These are phyloP conservation scores for Anastrepha obliqua DNA, from an alignment of 1,140 invertebrate species.

Conservation along the genomic window DNA sequence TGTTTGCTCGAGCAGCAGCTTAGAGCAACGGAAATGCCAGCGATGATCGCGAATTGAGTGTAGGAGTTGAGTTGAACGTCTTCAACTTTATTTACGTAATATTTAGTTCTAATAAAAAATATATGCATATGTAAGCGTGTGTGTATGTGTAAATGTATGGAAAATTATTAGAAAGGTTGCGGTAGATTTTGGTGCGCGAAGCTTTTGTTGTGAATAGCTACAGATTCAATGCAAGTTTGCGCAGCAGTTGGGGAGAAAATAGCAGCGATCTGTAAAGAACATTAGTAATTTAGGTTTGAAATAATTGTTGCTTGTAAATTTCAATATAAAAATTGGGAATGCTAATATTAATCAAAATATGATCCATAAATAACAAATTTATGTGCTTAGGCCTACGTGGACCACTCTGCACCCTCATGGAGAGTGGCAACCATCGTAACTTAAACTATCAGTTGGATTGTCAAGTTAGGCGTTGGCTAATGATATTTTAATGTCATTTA, in stretches of 20 bases:
- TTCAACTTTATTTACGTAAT: constrained; percentile 27
- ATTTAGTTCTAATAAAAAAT: constrained; percentile 43
- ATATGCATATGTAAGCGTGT: background rate
- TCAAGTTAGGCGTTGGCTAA: too few species aligned
- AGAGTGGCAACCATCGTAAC: too few species aligned
- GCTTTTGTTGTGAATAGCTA: background rate
- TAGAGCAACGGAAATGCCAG: constrained; percentile 36
- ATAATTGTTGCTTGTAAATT: background rate
- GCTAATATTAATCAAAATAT: too few species aligned
- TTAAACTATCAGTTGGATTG: too few species aligned
- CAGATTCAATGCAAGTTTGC: constrained; percentile 19
- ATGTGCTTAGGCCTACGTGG: too few species aligned
- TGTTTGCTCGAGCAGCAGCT: too few species aligned
- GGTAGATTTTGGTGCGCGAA: background rate
- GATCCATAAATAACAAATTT: too few species aligned
- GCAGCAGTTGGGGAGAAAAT: background rate
- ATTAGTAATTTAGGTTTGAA: background rate
- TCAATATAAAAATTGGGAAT: too few species aligned
- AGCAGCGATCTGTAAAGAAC: background rate
- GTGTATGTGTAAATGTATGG: too few species aligned
- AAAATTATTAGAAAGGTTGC: constrained; percentile 19
- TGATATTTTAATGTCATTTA: too few species aligned
- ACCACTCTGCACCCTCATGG: too few species aligned
- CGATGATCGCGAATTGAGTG: background rate
- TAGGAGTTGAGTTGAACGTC: constrained; percentile 39